A percentile compares a stretch with the other conserved stretches of the same genome.
These are phyloP conservation scores for Cremastobaeus sp. DNA, from an alignment of 2,888 invertebrate species.

Conservation along the genomic window DNA sequence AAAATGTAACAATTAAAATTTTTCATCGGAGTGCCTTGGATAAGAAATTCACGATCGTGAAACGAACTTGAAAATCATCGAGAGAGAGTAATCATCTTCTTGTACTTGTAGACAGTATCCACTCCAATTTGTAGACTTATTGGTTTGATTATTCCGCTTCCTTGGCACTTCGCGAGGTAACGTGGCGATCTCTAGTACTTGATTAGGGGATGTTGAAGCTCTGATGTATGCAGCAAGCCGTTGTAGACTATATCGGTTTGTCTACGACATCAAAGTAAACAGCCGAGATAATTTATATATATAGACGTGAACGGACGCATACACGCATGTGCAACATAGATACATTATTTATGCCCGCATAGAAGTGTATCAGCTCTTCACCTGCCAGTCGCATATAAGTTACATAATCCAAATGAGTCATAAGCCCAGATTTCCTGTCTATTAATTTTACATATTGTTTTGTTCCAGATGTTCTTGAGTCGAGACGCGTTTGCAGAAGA, in stretches of 20 bases:
- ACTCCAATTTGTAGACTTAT: conserved; percentile 5
- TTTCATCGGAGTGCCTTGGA: too few relatives aligned
- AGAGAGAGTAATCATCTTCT: too few relatives aligned
- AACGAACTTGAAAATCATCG: too few relatives aligned
- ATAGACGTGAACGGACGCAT: conserved; percentile 1
- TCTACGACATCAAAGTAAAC: conserved; percentile 30
- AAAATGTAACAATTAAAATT: too few relatives aligned
- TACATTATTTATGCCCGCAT: conserved; percentile 32
- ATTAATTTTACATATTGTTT: conserved; percentile 25
- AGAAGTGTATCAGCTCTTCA: conserved; percentile 26
- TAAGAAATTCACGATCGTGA: too few relatives aligned
- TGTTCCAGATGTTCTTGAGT: conserved; percentile 13
- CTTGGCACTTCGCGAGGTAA: neutral
- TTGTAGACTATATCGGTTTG: conserved; percentile 8
- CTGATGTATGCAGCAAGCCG: conserved; percentile 6
- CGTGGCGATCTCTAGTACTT: conserved; percentile 1
- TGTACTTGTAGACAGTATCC: neutral
- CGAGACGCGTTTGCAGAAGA: too few relatives aligned
- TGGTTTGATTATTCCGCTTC: neutral
- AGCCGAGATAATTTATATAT: conserved; percentile 23
- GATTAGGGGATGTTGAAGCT: conserved; percentile 17
- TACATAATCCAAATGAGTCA: conserved; percentile 25
- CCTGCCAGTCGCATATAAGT: conserved; percentile 23
- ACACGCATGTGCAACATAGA: conserved; percentile 25
- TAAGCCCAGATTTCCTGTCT: conserved; percentile 17